A percentile compares a stretch with the other conserved stretches of the same genome.
phyloP scores from a whole-genome alignment of 2,888 invertebrate species.

The Drosophila atroscutellata region DNA sequence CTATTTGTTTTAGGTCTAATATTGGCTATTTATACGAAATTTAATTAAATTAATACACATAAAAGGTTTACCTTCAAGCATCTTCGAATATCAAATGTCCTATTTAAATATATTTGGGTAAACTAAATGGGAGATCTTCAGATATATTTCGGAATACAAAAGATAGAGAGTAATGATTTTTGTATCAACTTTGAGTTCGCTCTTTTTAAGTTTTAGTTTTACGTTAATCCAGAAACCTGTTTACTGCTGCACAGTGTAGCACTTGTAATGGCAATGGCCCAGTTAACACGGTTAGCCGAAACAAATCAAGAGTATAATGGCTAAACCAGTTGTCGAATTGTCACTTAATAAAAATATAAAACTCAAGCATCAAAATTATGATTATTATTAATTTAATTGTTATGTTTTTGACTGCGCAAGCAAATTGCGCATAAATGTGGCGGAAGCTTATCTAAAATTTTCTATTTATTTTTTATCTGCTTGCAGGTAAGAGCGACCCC shows the following conservation, averaged over 20 bases:
- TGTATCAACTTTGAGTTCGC: not conserved
- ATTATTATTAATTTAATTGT: slow-evolving; percentile 60
- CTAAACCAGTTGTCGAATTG: slow-evolving; percentile 55
- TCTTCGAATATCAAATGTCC: not conserved
- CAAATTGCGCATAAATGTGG: slow-evolving; percentile 60
- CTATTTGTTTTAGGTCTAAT: not conserved
- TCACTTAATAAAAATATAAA: slow-evolving; percentile 65
- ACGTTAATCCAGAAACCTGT: slow-evolving; percentile 17
- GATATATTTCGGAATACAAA: not conserved
- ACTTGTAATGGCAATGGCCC: slow-evolving; percentile 19
- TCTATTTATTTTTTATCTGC: slow-evolving; percentile 46
- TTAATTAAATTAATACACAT: not conserved
- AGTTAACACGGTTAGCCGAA: slow-evolving; percentile 24
- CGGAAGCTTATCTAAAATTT: slow-evolving; percentile 58
- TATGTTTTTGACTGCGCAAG: slow-evolving; percentile 25
- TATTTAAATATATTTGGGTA: not conserved
- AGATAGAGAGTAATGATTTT: not conserved
- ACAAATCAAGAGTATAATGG: not conserved
- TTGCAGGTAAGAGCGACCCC: slow-evolving; percentile 70
- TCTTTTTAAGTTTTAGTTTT: not conserved
- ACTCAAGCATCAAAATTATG: slow-evolving; percentile 23
- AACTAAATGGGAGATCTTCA: not conserved
- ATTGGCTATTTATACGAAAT: not conserved
- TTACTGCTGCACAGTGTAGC: slow-evolving; percentile 22
- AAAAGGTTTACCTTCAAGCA: not conserved